These are phyloP conservation scores for Halcyon senegalensis DNA, from an alignment of 2,113 vertebrate species.

Conservation along the genomic window DNA sequence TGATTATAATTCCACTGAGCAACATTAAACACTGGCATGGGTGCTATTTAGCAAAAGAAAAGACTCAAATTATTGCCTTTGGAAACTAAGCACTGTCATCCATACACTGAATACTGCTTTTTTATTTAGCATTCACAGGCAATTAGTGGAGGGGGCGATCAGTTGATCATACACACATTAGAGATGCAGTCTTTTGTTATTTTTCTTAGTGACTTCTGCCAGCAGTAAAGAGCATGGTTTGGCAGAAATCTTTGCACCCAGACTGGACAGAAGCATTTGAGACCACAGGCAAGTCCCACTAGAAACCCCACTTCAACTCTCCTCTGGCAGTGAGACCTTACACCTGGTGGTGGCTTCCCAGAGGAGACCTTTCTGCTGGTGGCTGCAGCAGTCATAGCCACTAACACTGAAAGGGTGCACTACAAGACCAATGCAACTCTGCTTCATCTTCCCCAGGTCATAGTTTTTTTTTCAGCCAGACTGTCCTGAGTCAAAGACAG, in stretches of 20 bases:
- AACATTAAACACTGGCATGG: slow-evolving; percentile 3
- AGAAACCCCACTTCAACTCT: neutral
- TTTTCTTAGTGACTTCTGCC: neutral
- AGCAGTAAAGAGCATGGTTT: neutral
- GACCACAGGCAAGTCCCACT: neutral
- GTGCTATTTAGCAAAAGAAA: slow-evolving; percentile 30
- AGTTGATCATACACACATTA: slow-evolving; percentile 33
- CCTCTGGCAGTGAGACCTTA: neutral
- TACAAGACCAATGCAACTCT: neutral
- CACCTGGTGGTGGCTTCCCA: neutral
- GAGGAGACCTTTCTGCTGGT: neutral
- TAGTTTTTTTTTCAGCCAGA: neutral
- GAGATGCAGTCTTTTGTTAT: neutral
- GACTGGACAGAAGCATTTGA: neutral
- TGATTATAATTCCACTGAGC: neutral
- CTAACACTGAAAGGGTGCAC: neutral
- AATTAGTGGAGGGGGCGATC: slow-evolving; percentile 6
- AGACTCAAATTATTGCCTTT: slow-evolving; percentile 40
- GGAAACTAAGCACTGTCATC: slow-evolving; percentile 28
- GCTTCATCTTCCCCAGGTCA: neutral
- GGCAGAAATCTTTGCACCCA: neutral
- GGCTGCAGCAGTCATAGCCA: neutral
- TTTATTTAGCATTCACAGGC: slow-evolving; percentile 6
- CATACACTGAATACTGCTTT: neutral
- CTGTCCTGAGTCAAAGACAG: neutral